A percentile compares a stretch with the other conserved stretches of the same genome.
phyloP scores from a whole-genome alignment of 2,888 invertebrate species.

The Balanococcus diminutus region DNA sequence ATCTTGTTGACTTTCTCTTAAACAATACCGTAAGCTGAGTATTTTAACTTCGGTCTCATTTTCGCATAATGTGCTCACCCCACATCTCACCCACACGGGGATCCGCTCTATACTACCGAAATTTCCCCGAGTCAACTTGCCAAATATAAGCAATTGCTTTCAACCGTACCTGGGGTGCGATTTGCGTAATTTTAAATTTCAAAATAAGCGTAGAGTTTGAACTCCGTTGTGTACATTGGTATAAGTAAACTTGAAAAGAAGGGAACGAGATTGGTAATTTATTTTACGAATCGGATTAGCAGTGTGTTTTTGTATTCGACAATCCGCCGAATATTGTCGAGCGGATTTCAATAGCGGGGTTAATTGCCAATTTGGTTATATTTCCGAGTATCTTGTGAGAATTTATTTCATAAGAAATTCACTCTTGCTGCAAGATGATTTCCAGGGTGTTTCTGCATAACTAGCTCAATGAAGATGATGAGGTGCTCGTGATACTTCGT shows the following conservation, averaged over 20 bases:
- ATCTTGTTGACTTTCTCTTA: conserved; percentile 12
- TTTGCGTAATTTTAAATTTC: conserved; percentile 17
- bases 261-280: not conserved
- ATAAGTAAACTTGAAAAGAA: not conserved
- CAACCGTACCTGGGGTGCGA: conserved; percentile 11
- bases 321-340: not conserved
- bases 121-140: not conserved
- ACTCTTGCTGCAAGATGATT: no score
- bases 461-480: no score
- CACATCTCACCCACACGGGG: not conserved
- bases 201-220: not conserved
- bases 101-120: not conserved
- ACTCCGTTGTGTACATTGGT: not conserved
- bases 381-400: not conserved
- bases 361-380: not conserved
- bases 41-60: conserved; percentile 28
- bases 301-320: not conserved
- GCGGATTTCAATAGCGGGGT: not conserved
- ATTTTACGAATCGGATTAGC: conserved; percentile 12
- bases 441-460: no score
- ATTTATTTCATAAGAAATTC: not conserved
- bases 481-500: no score
- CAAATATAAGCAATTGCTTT: not conserved
- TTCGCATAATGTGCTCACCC: not conserved
- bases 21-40: not conserved